phyloP scores from a whole-genome alignment of 2,113 vertebrate genomes.

The Sturnira hondurensis region DNA sequence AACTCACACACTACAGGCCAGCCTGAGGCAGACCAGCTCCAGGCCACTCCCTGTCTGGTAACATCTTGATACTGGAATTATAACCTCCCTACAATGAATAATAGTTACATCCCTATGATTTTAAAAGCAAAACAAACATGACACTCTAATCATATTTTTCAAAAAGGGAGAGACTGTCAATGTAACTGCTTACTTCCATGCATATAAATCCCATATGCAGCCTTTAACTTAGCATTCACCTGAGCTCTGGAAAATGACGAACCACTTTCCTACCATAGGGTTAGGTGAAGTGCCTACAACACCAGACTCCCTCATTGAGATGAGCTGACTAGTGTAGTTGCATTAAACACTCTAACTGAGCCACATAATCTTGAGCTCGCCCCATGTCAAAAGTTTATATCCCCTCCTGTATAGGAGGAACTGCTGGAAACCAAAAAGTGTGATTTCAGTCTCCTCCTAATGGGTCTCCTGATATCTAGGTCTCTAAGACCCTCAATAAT shows the following conservation, averaged over 20 bases:
- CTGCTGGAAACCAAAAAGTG: conserved; percentile 60
- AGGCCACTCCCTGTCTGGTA: too few relatives aligned
- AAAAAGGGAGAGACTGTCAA: not conserved
- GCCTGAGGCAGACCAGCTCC: too few relatives aligned
- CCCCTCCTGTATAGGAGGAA: conserved; percentile 52
- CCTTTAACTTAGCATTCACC: conserved; percentile 54
- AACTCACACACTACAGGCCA: too few relatives aligned
- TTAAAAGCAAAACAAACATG: conserved; percentile 25
- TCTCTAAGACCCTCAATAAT: conserved; percentile 64
- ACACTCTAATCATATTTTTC: not conserved
- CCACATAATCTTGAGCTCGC: conserved; percentile 53
- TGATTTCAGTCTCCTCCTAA: conserved; percentile 64
- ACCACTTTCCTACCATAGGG: conserved; percentile 50
- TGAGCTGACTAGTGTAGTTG: conserved; percentile 21
- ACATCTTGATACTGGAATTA: not conserved
- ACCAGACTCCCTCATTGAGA: conserved; percentile 43
- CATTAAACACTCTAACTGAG: conserved; percentile 58
- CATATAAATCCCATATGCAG: not conserved
- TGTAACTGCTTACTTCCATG: not conserved
- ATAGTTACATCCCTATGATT: not conserved
- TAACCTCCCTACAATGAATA: not conserved
- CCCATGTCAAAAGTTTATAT: conserved; percentile 61
- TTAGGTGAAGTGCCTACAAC: conserved; percentile 54
- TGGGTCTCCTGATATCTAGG: conserved; percentile 59
- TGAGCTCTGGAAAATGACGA: conserved; percentile 66